Evolutionary conservation across 2,797 vertebrate species (phyloP), one percentile per base, ranked within the genome.

Genomic region (Poecilia picta): DNA sequence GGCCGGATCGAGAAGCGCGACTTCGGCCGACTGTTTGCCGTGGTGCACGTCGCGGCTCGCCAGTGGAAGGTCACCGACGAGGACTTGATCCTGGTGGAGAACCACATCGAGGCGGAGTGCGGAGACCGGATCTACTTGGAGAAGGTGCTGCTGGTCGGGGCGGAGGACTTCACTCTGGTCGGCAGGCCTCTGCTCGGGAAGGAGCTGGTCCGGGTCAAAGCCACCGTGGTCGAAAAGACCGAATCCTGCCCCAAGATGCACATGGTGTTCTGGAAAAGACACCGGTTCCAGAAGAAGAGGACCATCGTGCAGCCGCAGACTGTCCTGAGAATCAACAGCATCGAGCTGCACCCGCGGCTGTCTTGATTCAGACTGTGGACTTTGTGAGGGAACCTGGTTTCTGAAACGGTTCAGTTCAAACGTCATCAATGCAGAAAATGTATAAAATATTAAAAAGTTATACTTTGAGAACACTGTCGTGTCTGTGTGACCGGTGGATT

Each of bases 1-100:
- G 51, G 72, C 77, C 85, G 94, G 55, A 95, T 99, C 5, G 77
- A 95, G 0, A 23, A 74, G 0, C 94, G 88, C 78, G 93, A 93
- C 0, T 95, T 95, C 0, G 97, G 98, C 11, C 95, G 98, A 1
- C 95, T 99, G 70, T 99, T 99, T 1, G 98, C 98, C 0, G 96
- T 99, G 6, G 95, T 99, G 13, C 97, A 98, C 87, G 96, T 99
- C 0, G 97, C 98, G 73, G 94, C 97, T 85, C 97, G 95, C 75
- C 98, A 99, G 93, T 99, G 98, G 98, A 99, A 99, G 82, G 94
- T 99, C 64, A 99, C 98, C 1, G 78, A 79, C 0, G 97, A 98
- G 8, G 98, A 99, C 93, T 89, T 99, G 88, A 97, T 99, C 81
- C 92, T 97, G 84, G 95, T 98, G 66, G 96, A 98, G 88, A 97